Evolutionary conservation across 2,888 invertebrate genomes (phyloP).

Genomic region (Melipona bicolor): DNA sequence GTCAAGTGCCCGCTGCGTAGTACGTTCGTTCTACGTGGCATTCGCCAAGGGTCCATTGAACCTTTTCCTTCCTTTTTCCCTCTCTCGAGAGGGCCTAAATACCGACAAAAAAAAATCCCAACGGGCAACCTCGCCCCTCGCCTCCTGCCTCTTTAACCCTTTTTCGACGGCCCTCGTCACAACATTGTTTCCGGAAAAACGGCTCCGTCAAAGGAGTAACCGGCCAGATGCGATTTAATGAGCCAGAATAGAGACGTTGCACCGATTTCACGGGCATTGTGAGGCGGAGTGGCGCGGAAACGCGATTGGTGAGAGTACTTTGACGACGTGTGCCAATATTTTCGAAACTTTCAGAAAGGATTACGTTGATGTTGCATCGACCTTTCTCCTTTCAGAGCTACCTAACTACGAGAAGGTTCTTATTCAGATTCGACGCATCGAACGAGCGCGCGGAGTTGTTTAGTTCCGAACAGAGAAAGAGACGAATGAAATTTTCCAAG

Average conservation of each 20-base stretch:
- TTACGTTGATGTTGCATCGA: background rate
- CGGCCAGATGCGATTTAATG: conserved; percentile 71
- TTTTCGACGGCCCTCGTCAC: conserved; percentile 79
- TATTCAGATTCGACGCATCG: too few species aligned
- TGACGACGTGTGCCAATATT: conserved; percentile 18
- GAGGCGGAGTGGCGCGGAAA: conserved; percentile 1
- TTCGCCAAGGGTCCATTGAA: conserved; percentile 73
- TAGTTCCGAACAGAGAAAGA: background rate
- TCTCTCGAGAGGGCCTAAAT: conserved; percentile 74
- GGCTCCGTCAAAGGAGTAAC: conserved; percentile 65
- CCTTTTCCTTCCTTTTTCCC: conserved; percentile 55
- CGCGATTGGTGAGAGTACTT: conserved; percentile 22
- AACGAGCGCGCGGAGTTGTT: background rate
- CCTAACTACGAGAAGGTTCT: background rate
- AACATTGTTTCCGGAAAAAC: conserved; percentile 82
- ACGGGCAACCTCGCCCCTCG: conserved; percentile 49
- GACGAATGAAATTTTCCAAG: background rate
- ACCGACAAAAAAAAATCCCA: conserved; percentile 69
- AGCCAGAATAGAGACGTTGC: conserved; percentile 55
- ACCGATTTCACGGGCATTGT: conserved; percentile 8
- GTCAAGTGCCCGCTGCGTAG: conserved; percentile 70
- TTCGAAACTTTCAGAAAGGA: conserved; percentile 1
- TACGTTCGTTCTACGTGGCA: conserved; percentile 52
- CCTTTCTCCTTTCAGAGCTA: too few species aligned
- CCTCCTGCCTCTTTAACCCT: conserved; percentile 44